Base-by-base conservation (phyloP, 2,888 invertebrate genomes). In the Melieria crassipennis region DNA sequence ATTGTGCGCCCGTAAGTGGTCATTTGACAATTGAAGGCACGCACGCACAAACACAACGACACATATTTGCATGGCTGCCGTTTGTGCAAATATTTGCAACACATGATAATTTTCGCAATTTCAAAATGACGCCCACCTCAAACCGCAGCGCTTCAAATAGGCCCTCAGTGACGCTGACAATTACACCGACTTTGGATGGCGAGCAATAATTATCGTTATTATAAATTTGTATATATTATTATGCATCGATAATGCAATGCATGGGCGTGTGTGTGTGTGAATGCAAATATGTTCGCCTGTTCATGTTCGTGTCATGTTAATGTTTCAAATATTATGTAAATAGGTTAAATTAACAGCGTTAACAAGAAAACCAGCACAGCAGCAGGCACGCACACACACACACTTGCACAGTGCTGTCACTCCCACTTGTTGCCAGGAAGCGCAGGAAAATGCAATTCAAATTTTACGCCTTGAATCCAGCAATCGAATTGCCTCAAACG, bases 261-360 rank as follows among this genome's bases (percentile, higher is more conserved):
- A 61, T 60, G 65, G 50, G 7, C 56, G 56, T 16, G 55, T 9
- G n/a, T 16, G 46, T 69, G 11, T 63, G 16, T 42, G 67, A 10
- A n/a, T 50, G 7, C n/a, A 11, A 43, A 60, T 7, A 13, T 45
- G 46, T 66, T 7, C 48, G 30, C 56, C 42, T 66, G 60, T 60
- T 30, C 57, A 48, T 66, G 16, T 65, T 7, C 46, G 13, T 30
- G 47, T 65, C 47, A 9, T 65, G 65, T 65, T 57, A 65, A 57
- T 55, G 46, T 42, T 7, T 55, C 46, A 65, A 63, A 71, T 71
- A 75, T 73, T 76, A 77, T 77, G 75, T 74, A 75, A 75, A 77
- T 76, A 75, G 75, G 71, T 75, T 77, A 75, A 76, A 77, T 76
- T 75, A 76, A 75, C 75, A 77, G 71, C 74, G 6, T 5, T 52